Conservation (phyloP, 2,888 invertebrate genomes). For the Drosophila birchii region DNA sequence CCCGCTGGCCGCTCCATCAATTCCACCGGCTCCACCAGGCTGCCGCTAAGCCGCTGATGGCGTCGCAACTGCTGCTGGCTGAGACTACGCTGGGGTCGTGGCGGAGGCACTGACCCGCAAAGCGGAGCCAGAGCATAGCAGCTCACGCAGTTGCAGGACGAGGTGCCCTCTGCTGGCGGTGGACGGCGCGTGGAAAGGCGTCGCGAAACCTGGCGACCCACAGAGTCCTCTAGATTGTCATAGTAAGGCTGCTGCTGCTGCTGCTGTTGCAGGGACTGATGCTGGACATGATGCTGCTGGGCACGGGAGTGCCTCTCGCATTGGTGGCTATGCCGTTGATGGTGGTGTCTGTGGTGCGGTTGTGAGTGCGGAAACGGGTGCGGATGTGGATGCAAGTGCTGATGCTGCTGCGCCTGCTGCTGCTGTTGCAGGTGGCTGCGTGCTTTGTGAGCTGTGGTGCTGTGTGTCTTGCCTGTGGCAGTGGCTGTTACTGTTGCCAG, state of each 20-base stretch:
- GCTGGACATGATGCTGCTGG: conserved; percentile 9
- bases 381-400: conserved; percentile 47
- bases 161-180: conserved; percentile 36
- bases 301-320: conserved; percentile 45
- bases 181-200: conserved; percentile 62
- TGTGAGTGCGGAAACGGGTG: conserved; percentile 44
- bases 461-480: conserved; percentile 61
- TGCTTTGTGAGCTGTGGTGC: conserved; percentile 64
- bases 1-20: conserved; percentile 24
- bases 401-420: conserved; percentile 47
- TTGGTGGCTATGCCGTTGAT: conserved; percentile 46
- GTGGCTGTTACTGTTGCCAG: conserved; percentile 45
- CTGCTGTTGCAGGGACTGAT: conserved; percentile 8
- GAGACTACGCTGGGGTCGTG: conserved; percentile 78
- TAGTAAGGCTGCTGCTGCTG: conserved; percentile 58
- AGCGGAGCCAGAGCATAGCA: conserved; percentile 82
- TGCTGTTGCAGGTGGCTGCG: conserved; percentile 62
- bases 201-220: conserved; percentile 61
- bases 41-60: conserved; percentile 80
- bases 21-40: conserved; percentile 54
- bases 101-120: conserved; percentile 77
- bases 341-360: conserved; percentile 49
- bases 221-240: conserved; percentile 64
- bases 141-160: conserved; percentile 81
- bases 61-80: conserved; percentile 83